phyloP scores from a whole-genome alignment of 2,113 vertebrate genomes.

The Columba janthina region DNA sequence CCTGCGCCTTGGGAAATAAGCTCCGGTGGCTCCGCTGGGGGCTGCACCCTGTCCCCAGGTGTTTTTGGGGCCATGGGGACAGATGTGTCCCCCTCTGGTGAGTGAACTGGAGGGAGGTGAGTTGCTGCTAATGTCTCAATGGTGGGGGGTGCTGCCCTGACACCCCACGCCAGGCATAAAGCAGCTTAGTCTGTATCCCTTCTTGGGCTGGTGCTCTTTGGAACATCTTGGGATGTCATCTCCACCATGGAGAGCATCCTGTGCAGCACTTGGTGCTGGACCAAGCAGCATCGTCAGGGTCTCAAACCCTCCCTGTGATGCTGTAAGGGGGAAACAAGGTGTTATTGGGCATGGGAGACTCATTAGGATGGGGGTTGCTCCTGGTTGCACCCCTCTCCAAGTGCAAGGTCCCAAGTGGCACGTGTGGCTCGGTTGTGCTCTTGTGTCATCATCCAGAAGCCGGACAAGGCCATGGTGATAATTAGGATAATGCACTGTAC shows the following conservation, averaged over 20 bases:
- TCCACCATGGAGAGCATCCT: background rate
- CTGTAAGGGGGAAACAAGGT: fast-evolving
- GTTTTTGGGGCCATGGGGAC: background rate
- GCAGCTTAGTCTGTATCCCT: background rate
- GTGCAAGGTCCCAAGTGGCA: fast-evolving
- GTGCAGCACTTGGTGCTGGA: background rate
- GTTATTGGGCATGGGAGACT: fast-evolving
- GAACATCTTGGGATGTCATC: background rate
- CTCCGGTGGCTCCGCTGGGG: background rate
- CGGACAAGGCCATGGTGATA: background rate
- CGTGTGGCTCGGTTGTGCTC: fast-evolving
- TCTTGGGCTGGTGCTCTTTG: background rate
- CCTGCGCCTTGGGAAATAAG: background rate
- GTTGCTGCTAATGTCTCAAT: background rate
- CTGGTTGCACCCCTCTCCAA: background rate
- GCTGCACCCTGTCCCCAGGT: fast-evolving
- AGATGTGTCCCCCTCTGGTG: background rate
- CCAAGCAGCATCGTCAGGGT: fast-evolving
- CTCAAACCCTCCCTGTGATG: fast-evolving
- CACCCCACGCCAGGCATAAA: background rate
- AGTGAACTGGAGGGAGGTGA: background rate
- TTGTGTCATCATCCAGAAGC: fast-evolving
- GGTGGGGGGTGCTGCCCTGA: background rate
- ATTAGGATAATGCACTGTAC: background rate
- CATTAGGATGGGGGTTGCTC: background rate